A percentile compares a stretch with the other conserved stretches of the same genome.
phyloP scores from a whole-genome alignment of 2,113 vertebrate genomes.

The Sphaerodactylus townsendi region DNA sequence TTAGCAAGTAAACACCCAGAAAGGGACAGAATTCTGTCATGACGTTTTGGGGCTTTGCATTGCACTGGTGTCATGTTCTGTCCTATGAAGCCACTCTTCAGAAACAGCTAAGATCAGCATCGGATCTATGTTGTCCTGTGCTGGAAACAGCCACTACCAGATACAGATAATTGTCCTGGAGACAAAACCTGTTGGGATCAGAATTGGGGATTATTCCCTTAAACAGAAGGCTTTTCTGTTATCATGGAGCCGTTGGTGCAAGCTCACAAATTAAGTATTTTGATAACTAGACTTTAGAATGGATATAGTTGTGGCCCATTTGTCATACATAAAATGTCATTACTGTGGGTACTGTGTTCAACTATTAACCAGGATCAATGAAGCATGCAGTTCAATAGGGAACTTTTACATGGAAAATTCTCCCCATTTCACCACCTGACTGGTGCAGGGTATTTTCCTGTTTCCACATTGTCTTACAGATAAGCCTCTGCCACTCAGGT shows the following conservation, averaged over 20 bases:
- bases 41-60: neutral
- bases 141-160: neutral
- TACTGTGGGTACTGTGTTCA: neutral
- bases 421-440: too few species aligned
- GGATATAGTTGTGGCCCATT: neutral
- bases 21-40: too few species aligned
- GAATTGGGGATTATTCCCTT: neutral
- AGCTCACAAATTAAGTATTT: neutral
- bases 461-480: too few species aligned
- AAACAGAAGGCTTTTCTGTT: neutral
- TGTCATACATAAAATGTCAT: neutral
- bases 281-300: neutral
- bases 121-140: too few species aligned
- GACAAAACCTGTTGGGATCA: neutral
- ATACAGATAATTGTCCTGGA: neutral
- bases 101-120: neutral
- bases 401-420: too few species aligned
- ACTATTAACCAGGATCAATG: neutral
- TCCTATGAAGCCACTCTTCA: neutral
- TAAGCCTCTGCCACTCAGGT: too few species aligned
- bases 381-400: neutral
- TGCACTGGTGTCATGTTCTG: neutral
- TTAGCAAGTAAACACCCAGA: neutral
- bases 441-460: too few species aligned
- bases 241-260: neutral